Evolutionary conservation across 2,113 vertebrate genomes (phyloP), one percentile per base, ranked within the genome.

Genomic region (Dipodomys spectabilis): DNA sequence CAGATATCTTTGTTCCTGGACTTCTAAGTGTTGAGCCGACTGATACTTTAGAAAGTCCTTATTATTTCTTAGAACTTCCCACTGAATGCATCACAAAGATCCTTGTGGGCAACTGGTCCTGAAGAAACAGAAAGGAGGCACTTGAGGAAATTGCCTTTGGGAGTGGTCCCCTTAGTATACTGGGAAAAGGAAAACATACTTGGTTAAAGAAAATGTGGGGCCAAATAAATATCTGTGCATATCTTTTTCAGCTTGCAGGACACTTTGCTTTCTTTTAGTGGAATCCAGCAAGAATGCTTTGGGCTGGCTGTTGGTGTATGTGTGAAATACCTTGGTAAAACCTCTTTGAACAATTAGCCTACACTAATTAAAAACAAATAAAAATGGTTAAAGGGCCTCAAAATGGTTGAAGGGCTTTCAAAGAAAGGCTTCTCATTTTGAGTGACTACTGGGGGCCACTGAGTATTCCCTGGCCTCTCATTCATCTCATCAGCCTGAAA

Each of bases 401-500:
- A 6, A 0, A 39, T 39, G 39, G 39, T 39, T 39, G 39, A 39
- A 39, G 6, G 49, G 32, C 35, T 35, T 78, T 23, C 7, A 15
- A 53, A 75, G 45, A 83, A 90, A 86, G 71, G 12, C 35, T 49
- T 75, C 88, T 25, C 19, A 20, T 57, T 93, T 84, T 90, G 82
- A 95, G 68, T 49, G 75, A 10, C 44, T 81, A 57, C 82, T 91
- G 79, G 20, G 27, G 28, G 53, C 60, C 35, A 49, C 44, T 86
- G 84, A 57, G 73, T 53, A 88, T 78, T 82, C 75, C 86, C 79
- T 64, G 53, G 95, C 65, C 30, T 91, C 88, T 82, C 73, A 22
- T 96, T 72, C 81, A 45, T 86, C 88, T 84, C 79, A 20, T 86
- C 87, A 88, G 93, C 85, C 97, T 95, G 96, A 96, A 96, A 96